Base-by-base conservation (phyloP, 1,140 invertebrate genomes). In the Dendrolimus punctatus region DNA sequence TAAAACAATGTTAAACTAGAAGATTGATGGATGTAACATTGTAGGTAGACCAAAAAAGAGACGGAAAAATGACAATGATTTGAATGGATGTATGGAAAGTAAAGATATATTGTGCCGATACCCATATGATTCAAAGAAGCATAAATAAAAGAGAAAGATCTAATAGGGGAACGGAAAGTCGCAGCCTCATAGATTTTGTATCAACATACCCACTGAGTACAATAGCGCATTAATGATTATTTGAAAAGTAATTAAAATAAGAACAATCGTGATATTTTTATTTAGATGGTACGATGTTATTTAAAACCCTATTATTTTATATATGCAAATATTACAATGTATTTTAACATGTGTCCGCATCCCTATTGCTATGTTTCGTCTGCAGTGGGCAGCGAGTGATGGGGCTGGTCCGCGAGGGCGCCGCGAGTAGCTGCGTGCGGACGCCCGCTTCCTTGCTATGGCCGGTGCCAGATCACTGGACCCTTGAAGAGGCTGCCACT, bases 401-500 rank as follows among this genome's bases (percentile, higher is more conserved):
- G 71, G 74, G 74, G 6, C 6, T 73, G 10, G 46, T 69, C 8
- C 23, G 23, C 23, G n/a, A 9, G 0, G 5, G 36, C 4, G 60
- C 55, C 9, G 55, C 60, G 5, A 41, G 40, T 6, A 48, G 52
- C 44, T 53, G 42, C 6, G 56, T 71, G 8, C 23, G 39, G 5
- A 62, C 57, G 8, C 23, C 38, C 3, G 57, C 71, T 0, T 57
- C 64, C 6, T 47, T 93, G 8, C 40, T 89, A 6, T 95, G 93
- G 93, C 67, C 90, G 0, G 81, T 95, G 5, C 94, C 94, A 1
- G 82, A 91, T 0, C 56, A 84, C n/a, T 95, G 94, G 94, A 88
- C 82, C 0, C 66, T 95, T 6, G 91, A 92, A 63, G 92, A 95
- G 36, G 94, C 94, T 7, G 91, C 93, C 2, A 94, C 93, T 0